Evolutionary conservation across 2,888 invertebrate genomes (phyloP), one percentile per base, ranked within the genome.

Genomic region (Luperina testacea): DNA sequence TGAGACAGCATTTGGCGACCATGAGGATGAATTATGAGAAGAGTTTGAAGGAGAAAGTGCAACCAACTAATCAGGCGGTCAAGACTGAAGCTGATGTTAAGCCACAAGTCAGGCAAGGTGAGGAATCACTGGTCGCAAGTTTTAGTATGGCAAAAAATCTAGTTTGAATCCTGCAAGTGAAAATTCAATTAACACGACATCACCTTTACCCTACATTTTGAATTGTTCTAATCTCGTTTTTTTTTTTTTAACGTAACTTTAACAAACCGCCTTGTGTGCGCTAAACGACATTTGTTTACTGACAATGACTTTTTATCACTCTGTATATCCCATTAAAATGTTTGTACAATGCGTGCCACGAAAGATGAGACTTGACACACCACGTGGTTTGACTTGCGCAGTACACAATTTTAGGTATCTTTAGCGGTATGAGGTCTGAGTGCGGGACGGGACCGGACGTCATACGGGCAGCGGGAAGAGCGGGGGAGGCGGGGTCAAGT

Each of bases 21-120:
- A 93, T 96, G 93, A 93, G 92, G 61, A 85, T 92, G 68, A 95
- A 93, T 68, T 95, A 96, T 79, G 94, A 95, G 73, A 95, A 93
- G 82, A 93, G 93, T 87, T 82, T 95, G 80, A 93, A 91, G 71
- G 95, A 95, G 59, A 94, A 92, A 73, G 84, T 87, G 15, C 83
- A 87, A 48, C 75, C 88, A 0, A 75, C 68, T 3, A 81, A 85
- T n/a, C 65, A 82, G 65, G 74, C 74, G 9, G 69, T 78, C 42
- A 74, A 82, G 24, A 80, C 65, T 48, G 73, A 83, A n/a, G 63
- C 77, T 9, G 81, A 89, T 48, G 78, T 84, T 1, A 81, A 83
- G n/a, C 77, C 78, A 5, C 71, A 80, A 75, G 59, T 79, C 11
- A 89, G 85, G 61, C 80, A 83, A 48, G 88, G 92, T 93, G 71